phyloP scores from a whole-genome alignment of 2,797 vertebrate species.

The Brachymystax lenok region DNA sequence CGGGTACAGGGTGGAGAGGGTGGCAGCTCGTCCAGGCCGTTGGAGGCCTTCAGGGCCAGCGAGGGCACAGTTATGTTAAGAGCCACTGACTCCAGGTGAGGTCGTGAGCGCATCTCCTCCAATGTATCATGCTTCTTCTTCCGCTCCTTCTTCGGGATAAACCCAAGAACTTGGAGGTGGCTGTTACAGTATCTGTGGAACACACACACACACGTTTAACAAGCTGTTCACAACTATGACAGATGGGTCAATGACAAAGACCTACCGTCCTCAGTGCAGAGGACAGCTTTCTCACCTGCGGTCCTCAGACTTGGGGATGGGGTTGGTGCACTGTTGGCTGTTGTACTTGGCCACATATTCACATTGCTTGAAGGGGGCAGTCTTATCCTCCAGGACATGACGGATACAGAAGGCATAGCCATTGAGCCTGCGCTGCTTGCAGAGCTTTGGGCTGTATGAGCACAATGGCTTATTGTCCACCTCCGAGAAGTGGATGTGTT shows the following conservation, averaged over 20 bases:
- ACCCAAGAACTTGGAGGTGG: slow-evolving; percentile 98
- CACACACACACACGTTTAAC: not conserved
- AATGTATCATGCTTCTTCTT: slow-evolving; percentile 98
- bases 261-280: not conserved
- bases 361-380: slow-evolving; percentile 99
- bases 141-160: slow-evolving; percentile 99
- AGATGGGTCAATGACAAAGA: not conserved
- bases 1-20: slow-evolving; percentile 91
- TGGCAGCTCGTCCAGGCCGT: slow-evolving; percentile 91
- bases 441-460: slow-evolving; percentile 99
- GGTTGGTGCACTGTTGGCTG: slow-evolving; percentile 99
- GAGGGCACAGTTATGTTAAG: slow-evolving; percentile 96
- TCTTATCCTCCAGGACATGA: slow-evolving; percentile 99
- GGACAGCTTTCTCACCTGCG: slow-evolving; percentile 81
- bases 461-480: slow-evolving; percentile 99
- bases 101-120: slow-evolving; percentile 90
- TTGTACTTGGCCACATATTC: slow-evolving; percentile 99
- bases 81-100: slow-evolving; percentile 94
- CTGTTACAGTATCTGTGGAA: slow-evolving; percentile 97
- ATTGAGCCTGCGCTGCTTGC: slow-evolving; percentile 99
- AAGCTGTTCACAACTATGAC: not conserved
- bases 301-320: slow-evolving; percentile 98
- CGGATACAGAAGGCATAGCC: slow-evolving; percentile 99
- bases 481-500: slow-evolving; percentile 99
- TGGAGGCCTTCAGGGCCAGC: slow-evolving; percentile 91